Base-by-base conservation (phyloP, 2,888 invertebrate species). In the Geophilus truncorum region DNA sequence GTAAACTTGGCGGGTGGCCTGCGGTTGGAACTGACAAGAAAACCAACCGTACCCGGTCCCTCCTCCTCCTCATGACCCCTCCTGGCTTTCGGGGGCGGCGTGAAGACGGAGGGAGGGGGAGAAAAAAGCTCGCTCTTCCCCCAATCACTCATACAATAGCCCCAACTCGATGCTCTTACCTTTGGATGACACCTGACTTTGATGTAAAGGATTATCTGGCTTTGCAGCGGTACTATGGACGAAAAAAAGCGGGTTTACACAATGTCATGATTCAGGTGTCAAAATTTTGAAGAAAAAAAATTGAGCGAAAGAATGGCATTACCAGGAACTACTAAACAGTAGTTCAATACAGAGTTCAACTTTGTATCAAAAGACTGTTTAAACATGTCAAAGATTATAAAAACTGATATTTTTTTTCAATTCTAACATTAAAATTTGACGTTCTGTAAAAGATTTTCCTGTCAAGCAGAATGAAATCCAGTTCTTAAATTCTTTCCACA, bases 121-220 rank as follows among this genome's bases (percentile, higher is more conserved):
- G 15, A 40, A 40, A 34, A 40, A 40, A 40, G 40, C 40, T 40
- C 40, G 40, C 57, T 23, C 57, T 23, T 62, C 57, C 57, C 57
- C 57, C 57, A 62, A 62, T 62, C 57, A 62, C 57, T 62, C 57
- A 62, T 23, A 62, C 57, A 62, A 62, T 62, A 6, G 57, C 57
- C 57, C 57, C 57, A 23, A 62, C 57, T 62, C 21, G 57, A 62
- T 62, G 57, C 57, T 62, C 57, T 62, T 62, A 62, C 57, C 57
- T 62, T 62, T 62, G 57, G 57, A 62, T 62, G 57, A 62, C 57
- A 62, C 57, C 57, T 62, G 57, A 62, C 57, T 62, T 62, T 62
- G 57, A 62, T 62, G 57, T 62, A 62, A 62, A 62, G 57, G 57
- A 62, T 62, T 62, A 62, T 62, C 57, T 62, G 57, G 57, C 57